Percentiles rank a stretch among this genome's conserved stretches.
Evolutionary conservation across 2,888 invertebrate genomes (phyloP).

Genomic region (Cataglyphis livida): DNA sequence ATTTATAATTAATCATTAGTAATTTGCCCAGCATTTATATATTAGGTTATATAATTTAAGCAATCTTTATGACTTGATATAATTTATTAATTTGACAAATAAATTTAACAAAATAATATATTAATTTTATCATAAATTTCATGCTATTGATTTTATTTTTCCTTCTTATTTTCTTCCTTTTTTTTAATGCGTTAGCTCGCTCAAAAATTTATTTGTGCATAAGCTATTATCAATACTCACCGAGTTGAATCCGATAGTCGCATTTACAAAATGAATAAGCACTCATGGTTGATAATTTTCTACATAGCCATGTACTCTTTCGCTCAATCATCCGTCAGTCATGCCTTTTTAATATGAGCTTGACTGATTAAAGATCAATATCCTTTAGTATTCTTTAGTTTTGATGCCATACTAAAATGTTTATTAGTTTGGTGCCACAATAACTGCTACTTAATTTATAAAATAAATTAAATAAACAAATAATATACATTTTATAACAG

Average conservation of each 20-base stretch:
- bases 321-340: conserved; percentile 46
- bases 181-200: conserved; percentile 1
- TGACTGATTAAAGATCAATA: conserved; percentile 35
- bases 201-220: conserved; percentile 33
- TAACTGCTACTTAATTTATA: background rate
- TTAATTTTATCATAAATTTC: conserved; percentile 10
- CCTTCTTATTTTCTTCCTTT: background rate
- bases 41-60: background rate
- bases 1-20: background rate
- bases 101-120: conserved; percentile 3
- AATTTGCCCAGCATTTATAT: background rate
- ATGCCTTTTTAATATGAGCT: conserved; percentile 23
- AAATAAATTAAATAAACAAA: background rate
- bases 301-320: conserved; percentile 5
- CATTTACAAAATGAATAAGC: conserved; percentile 36
- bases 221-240: conserved; percentile 12
- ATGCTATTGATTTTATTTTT: conserved; percentile 5
- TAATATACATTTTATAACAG: background rate
- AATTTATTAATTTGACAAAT: background rate
- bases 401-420: background rate
- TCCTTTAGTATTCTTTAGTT: background rate
- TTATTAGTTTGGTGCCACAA: background rate
- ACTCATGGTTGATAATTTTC: conserved; percentile 25
- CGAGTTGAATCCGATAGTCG: conserved; percentile 1
- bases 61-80: background rate